A percentile compares a stretch with the other conserved stretches of the same genome.
Evolutionary conservation across 2,113 vertebrate genomes (phyloP).

Genomic region (Thamnaconus septentrionalis): DNA sequence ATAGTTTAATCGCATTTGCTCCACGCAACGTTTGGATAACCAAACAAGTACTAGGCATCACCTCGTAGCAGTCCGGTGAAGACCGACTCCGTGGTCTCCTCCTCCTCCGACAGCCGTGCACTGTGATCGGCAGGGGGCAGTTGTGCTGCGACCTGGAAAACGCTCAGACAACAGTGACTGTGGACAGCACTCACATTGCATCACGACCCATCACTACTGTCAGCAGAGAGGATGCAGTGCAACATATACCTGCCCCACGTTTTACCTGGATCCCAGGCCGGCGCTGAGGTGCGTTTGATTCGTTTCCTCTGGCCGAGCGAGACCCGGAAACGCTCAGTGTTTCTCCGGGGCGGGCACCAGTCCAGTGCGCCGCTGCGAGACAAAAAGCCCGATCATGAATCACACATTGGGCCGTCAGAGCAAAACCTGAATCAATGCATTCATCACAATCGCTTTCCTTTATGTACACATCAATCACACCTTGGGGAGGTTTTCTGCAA

Average conservation of each 20-base stretch:
- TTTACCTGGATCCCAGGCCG: slow-evolving; percentile 69
- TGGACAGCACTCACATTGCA: slow-evolving; percentile 32
- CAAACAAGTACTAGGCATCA: too few relatives aligned
- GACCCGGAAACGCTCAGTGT: slow-evolving; percentile 37
- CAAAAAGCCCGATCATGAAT: slow-evolving; percentile 77
- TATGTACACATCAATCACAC: slow-evolving; percentile 58
- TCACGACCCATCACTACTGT: slow-evolving; percentile 22
- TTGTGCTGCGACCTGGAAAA: slow-evolving; percentile 65
- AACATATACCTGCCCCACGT: slow-evolving; percentile 58
- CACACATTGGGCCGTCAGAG: slow-evolving; percentile 19
- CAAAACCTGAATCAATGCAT: neutral
- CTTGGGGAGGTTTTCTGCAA: slow-evolving; percentile 27
- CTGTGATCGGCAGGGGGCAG: slow-evolving; percentile 4
- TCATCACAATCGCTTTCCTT: neutral
- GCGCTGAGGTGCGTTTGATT: slow-evolving; percentile 36
- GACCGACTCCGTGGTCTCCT: too few relatives aligned
- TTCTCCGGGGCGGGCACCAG: slow-evolving; percentile 63
- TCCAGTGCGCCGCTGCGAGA: slow-evolving; percentile 73
- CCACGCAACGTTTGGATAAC: too few relatives aligned
- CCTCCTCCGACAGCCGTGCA: neutral
- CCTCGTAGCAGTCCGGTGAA: too few relatives aligned
- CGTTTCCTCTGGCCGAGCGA: slow-evolving; percentile 31
- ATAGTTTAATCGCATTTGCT: too few relatives aligned
- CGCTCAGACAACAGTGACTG: slow-evolving; percentile 72
- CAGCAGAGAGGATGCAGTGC: slow-evolving; percentile 35